A percentile compares a stretch with the other conserved stretches of the same genome.
Conservation (phyloP, 2,797 vertebrate species). For the Lacerta bilineata region DNA sequence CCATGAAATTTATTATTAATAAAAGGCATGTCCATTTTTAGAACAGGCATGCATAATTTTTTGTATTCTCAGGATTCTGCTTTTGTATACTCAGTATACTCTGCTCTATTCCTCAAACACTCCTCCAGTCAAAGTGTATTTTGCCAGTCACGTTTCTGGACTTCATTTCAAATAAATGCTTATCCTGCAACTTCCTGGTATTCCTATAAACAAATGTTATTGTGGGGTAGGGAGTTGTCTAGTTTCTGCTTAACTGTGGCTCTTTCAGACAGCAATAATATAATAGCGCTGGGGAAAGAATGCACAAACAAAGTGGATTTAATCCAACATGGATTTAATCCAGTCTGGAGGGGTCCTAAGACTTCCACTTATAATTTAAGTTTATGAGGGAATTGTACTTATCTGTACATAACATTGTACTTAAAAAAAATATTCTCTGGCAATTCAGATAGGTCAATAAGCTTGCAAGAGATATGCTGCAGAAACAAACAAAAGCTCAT, state of each 20-base stretch:
- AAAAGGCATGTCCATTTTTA: neutral
- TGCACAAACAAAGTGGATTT: too few relatives aligned
- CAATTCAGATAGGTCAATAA: neutral
- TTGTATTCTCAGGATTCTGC: neutral
- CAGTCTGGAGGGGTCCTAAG: too few relatives aligned
- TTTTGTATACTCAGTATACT: too few relatives aligned
- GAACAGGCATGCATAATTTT: neutral
- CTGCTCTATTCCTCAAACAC: neutral
- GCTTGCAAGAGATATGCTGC: neutral
- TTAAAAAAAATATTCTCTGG: neutral
- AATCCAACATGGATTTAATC: too few relatives aligned
- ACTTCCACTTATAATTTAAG: neutral
- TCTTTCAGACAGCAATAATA: too few relatives aligned
- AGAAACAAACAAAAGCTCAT: neutral
- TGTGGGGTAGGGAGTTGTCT: too few relatives aligned
- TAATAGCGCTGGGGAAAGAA: too few relatives aligned
- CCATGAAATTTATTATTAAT: conserved; percentile 5
- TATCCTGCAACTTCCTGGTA: too few relatives aligned
- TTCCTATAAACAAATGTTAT: too few relatives aligned
- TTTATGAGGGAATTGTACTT: neutral
- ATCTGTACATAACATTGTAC: neutral
- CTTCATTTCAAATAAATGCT: too few relatives aligned
- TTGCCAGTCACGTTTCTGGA: neutral
- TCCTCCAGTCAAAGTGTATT: neutral
- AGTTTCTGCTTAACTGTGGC: too few relatives aligned